Evolutionary conservation across 2,888 invertebrate species (phyloP).

Genomic region (Uropetala carovei): DNA sequence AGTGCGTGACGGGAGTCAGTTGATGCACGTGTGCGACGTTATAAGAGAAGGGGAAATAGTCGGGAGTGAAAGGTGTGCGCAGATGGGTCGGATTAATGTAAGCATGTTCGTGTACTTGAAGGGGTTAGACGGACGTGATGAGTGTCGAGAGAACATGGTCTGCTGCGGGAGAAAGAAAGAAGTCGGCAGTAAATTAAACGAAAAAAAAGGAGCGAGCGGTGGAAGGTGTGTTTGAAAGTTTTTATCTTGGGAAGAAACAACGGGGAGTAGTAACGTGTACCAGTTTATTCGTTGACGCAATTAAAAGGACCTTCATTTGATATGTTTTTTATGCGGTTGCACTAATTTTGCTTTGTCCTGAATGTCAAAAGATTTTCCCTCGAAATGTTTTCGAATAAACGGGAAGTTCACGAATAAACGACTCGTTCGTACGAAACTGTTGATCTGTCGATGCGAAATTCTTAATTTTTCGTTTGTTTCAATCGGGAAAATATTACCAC

Average conservation of each 20-base stretch:
- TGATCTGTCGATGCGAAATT: too few relatives aligned
- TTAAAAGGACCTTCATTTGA: too few relatives aligned
- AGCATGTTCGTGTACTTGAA: neutral
- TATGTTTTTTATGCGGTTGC: too few relatives aligned
- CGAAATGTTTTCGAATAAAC: too few relatives aligned
- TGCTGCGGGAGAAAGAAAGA: neutral
- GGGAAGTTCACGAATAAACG: too few relatives aligned
- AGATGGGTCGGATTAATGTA: slow-evolving; percentile 18
- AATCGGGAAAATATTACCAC: too few relatives aligned
- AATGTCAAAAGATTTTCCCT: too few relatives aligned
- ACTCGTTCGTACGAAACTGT: too few relatives aligned
- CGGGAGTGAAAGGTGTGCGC: neutral
- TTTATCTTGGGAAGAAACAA: neutral
- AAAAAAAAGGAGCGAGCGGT: neutral
- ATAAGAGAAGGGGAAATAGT: neutral
- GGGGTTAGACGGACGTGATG: neutral
- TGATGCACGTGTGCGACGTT: neutral
- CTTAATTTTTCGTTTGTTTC: too few relatives aligned
- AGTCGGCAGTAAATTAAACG: neutral
- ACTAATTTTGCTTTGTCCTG: too few relatives aligned
- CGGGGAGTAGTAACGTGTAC: neutral
- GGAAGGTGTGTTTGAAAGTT: neutral
- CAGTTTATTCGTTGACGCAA: too few relatives aligned
- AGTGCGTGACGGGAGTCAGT: neutral
- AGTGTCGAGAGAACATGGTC: neutral